Base-by-base conservation (phyloP, 2,888 invertebrate species). In the Himalopsyche kuldschensis region DNA sequence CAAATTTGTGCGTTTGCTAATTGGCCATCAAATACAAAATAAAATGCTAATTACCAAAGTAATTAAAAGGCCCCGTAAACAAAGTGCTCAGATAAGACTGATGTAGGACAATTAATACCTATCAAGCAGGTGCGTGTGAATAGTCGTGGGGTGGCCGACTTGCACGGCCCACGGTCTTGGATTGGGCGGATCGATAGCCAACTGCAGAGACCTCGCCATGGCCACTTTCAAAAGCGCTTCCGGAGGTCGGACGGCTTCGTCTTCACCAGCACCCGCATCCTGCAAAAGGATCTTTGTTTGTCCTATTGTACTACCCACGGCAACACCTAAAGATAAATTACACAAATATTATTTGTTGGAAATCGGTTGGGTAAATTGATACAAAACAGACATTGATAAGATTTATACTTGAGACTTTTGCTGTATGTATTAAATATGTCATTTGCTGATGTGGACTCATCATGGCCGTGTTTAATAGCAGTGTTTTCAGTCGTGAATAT, bases 211-310 rank as follows among this genome's bases (percentile, higher is more conserved):
- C 10, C 76, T 35, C 0, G 85, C 82, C 20, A 55, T 35, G 15
- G 75, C 84, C 11, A 86, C 86, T 31, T 83, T 47, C 27, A 86
- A 31, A 24, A 31, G 31, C 0, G 85, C 86, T 79, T 85, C 83
- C 1, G 86, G 85, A 27, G 82, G 84, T n/a, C 84, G 79, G 5
- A 80, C 82, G n/a, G 20, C 48, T 4, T 35, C 80, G 11, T 55
- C 81, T 8, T 47, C 35, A 11, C 75, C 86, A n/a, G 82, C 85
- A 6, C 85, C 86, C 2, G 86, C 86, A 76, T 86, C 86, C 35
- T 81, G 85, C 30, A 86, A 82, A 41, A 81, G 69, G 17, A 86
- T 75, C n/a, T 75, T 80, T 3, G 85, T 85, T 11, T 32, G 41
- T 1, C 86, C 86, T 8, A 80, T 31, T 8, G 24, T 63, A 24